These are phyloP conservation scores for Tachycineta bicolor DNA, from an alignment of 2,113 vertebrate species.

Conservation along the genomic window DNA sequence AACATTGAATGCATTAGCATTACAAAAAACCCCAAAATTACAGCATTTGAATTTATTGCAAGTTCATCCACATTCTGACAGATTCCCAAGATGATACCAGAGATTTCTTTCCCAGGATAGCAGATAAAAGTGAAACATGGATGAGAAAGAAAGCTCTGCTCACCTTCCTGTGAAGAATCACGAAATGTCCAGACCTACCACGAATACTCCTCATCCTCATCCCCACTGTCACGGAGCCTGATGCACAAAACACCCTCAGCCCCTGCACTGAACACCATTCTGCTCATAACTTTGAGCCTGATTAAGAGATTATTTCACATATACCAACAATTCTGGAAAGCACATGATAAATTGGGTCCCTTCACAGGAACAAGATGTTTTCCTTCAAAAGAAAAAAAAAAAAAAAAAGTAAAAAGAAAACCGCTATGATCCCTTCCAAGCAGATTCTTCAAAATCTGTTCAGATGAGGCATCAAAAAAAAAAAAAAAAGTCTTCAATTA, in stretches of 20 bases:
- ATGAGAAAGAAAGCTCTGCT: not conserved
- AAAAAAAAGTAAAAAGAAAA: not conserved
- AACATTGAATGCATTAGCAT: not conserved
- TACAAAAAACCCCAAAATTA: not conserved
- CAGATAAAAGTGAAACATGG: not conserved
- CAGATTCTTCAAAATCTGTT: conserved; percentile 67
- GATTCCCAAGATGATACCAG: not conserved
- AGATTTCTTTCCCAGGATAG: not conserved
- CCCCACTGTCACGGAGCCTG: not conserved
- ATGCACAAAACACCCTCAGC: not conserved
- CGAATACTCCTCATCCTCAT: not conserved
- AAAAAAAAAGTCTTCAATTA: conserved; percentile 30
- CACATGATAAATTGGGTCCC: not conserved
- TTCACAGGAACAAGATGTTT: conserved; percentile 60
- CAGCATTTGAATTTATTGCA: not conserved
- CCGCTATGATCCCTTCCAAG: not conserved
- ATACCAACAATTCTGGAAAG: not conserved
- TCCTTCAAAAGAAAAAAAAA: not conserved
- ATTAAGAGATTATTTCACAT: conserved; percentile 5
- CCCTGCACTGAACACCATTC: not conserved
- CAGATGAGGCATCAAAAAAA: conserved; percentile 20
- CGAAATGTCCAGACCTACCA: not conserved
- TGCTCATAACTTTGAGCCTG: not conserved
- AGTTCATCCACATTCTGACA: not conserved
- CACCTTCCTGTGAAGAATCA: not conserved